Evolutionary conservation across 1,140 invertebrate genomes (phyloP).

Genomic region (Drosophila seguyi): DNA sequence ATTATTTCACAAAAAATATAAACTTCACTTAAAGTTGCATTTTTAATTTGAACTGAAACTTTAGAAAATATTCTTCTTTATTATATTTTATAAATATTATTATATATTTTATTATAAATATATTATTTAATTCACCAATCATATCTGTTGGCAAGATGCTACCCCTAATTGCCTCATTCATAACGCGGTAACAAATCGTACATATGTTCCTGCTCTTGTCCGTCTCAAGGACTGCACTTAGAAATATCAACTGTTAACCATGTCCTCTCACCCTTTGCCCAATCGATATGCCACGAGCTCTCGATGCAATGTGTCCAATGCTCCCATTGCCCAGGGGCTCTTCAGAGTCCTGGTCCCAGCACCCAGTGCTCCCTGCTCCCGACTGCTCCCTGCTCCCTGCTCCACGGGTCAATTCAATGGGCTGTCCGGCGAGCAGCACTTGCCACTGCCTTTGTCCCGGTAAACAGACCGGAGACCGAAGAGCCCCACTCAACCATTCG

Average conservation of each 20-base stretch:
- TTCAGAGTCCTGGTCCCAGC: constrained; percentile 16
- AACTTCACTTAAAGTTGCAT: no score
- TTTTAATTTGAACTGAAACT: no score
- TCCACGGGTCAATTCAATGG: constrained; percentile 62
- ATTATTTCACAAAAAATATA: no score
- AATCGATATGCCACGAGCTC: constrained; percentile 46
- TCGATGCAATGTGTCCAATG: constrained; percentile 58
- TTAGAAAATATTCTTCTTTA: no score
- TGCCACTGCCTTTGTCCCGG: constrained; percentile 70
- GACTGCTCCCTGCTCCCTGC: constrained; percentile 20
- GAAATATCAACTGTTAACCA: constrained; percentile 40
- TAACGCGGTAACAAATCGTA: constrained; percentile 21
- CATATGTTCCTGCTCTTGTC: constrained; percentile 24
- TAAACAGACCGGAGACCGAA: constrained; percentile 67
- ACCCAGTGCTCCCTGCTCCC: not conserved
- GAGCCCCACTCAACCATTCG: constrained; percentile 59
- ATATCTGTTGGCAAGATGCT: not conserved
- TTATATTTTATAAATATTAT: no score
- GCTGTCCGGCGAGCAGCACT: constrained; percentile 66
- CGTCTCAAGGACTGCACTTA: constrained; percentile 25
- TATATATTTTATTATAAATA: no score
- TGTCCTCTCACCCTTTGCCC: constrained; percentile 12
- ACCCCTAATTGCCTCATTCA: constrained; percentile 17
- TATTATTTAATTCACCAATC: not conserved
- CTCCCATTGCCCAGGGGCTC: constrained; percentile 22